Evolutionary conservation across 2,888 invertebrate genomes (phyloP).

Genomic region (Cerceris ruficornis): DNA sequence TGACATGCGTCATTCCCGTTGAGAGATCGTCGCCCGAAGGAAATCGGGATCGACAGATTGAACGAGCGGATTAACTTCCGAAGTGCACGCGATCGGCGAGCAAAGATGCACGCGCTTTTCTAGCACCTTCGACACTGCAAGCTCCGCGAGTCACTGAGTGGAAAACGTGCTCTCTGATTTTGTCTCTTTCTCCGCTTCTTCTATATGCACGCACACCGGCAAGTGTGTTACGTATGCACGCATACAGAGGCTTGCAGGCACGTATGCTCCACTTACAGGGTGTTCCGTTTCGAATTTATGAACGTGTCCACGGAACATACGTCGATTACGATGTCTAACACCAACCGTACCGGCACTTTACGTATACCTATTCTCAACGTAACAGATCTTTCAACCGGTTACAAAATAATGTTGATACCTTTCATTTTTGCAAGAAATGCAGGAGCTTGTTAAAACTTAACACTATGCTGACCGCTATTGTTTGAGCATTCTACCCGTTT

Average conservation of each 20-base stretch:
- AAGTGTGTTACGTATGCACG: neutral
- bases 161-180: slow-evolving; percentile 53
- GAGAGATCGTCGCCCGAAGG: neutral
- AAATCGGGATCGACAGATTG: neutral
- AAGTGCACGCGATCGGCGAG: slow-evolving; percentile 12
- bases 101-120: slow-evolving; percentile 26
- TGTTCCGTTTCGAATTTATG: too few relatives aligned
- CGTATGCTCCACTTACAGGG: neutral
- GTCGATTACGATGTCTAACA: too few relatives aligned
- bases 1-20: neutral
- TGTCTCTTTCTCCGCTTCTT: slow-evolving; percentile 39
- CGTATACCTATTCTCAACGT: too few relatives aligned
- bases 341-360: too few relatives aligned
- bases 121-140: slow-evolving; percentile 49
- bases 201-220: slow-evolving; percentile 5
- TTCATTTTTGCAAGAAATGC: too few relatives aligned
- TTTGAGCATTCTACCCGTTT: too few relatives aligned
- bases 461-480: too few relatives aligned
- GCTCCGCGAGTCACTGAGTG: slow-evolving; percentile 64
- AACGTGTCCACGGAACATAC: too few relatives aligned
- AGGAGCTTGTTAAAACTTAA: too few relatives aligned
- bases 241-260: slow-evolving; percentile 11
- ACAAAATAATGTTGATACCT: too few relatives aligned
- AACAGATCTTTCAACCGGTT: too few relatives aligned
- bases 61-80: neutral